Percentiles rank a stretch among this genome's conserved stretches.
phyloP scores from a whole-genome alignment of 2,113 vertebrate species.

The Piaya cayana region DNA sequence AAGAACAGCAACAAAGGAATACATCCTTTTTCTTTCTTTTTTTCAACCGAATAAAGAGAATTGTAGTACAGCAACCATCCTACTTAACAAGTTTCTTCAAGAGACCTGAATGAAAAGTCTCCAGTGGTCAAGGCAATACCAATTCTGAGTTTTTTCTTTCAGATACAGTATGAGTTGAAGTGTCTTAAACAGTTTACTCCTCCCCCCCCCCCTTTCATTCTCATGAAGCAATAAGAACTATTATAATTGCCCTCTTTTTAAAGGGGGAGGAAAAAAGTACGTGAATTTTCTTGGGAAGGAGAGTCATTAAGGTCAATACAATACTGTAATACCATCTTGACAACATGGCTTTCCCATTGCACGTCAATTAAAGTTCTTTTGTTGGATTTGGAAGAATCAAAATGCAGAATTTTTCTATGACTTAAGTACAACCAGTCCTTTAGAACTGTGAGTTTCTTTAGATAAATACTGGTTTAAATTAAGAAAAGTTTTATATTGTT shows the following conservation, averaged over 20 bases:
- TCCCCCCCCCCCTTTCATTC: no score
- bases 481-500: not conserved
- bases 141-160: not conserved
- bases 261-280: not conserved
- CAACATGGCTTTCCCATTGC: slow-evolving; percentile 25
- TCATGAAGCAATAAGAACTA: slow-evolving; percentile 22
- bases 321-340: not conserved
- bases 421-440: not conserved
- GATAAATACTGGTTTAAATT: not conserved
- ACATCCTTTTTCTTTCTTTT: no score
- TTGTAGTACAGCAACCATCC: not conserved
- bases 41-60: not conserved
- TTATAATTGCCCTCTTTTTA: not conserved
- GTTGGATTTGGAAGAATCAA: not conserved
- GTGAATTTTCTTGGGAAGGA: not conserved
- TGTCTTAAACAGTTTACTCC: not conserved
- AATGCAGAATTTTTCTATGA: not conserved
- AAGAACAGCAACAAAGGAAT: not conserved
- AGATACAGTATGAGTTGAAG: not conserved
- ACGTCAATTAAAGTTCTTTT: not conserved
- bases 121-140: not conserved
- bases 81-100: not conserved
- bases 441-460: not conserved
- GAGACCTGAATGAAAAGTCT: not conserved
- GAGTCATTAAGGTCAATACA: not conserved